Conservation (phyloP, 2,797 vertebrate genomes). For the Propithecus deckenii region DNA sequence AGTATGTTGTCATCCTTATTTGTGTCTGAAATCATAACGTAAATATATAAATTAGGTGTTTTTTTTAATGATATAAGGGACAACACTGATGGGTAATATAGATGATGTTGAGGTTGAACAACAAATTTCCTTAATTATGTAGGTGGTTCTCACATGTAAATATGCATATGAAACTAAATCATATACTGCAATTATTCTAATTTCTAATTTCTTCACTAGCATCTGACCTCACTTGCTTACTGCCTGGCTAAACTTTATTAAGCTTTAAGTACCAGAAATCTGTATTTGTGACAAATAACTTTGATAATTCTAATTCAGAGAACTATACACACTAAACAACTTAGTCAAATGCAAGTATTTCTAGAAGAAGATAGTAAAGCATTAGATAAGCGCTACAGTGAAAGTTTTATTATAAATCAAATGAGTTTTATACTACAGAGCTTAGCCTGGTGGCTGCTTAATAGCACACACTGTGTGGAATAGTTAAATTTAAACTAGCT, state of each 20-base stretch:
- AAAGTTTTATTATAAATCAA: background rate
- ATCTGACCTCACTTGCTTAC: background rate
- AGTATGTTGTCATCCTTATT: background rate
- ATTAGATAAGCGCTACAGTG: background rate
- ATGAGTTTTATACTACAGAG: background rate
- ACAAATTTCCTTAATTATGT: background rate
- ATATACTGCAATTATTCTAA: background rate
- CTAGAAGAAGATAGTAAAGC: background rate
- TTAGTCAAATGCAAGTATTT: background rate
- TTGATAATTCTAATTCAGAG: background rate
- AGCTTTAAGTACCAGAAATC: background rate
- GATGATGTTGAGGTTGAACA: background rate
- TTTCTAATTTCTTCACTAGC: background rate
- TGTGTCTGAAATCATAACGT: background rate
- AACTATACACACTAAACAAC: background rate
- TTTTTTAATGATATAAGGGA: background rate
- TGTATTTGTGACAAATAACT: background rate
- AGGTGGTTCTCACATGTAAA: background rate
- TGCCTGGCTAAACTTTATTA: background rate
- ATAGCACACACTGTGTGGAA: background rate
- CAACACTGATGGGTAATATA: background rate
- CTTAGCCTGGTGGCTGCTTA: background rate
- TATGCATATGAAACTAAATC: background rate
- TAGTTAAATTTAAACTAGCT: background rate
- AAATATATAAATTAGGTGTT: background rate